These are phyloP conservation scores for Acronicta aceris DNA, from an alignment of 2,888 invertebrate genomes.

Conservation along the genomic window DNA sequence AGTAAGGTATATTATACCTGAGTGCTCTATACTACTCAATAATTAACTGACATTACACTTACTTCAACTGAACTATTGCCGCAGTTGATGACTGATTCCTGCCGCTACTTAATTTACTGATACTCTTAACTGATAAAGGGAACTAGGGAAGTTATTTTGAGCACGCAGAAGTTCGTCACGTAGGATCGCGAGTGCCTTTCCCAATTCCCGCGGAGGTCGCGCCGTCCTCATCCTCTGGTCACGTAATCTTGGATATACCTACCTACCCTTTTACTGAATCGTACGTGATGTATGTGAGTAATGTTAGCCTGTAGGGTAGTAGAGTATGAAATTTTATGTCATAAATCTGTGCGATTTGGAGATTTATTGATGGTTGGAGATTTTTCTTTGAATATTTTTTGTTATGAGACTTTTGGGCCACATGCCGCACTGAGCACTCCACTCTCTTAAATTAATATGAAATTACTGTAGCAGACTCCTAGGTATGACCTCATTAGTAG, in stretches of 20 bases:
- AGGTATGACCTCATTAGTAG: too few relatives aligned
- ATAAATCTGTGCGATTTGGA: conserved; percentile 32
- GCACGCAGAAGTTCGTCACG: conserved; percentile 54
- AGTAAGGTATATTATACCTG: too few relatives aligned
- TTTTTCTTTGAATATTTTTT: too few relatives aligned
- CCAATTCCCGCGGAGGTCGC: conserved; percentile 57
- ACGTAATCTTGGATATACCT: conserved; percentile 54
- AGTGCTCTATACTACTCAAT: too few relatives aligned
- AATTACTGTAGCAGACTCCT: too few relatives aligned
- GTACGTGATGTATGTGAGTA: conserved; percentile 56
- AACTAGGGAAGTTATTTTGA: conserved; percentile 47
- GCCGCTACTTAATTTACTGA: conserved; percentile 22
- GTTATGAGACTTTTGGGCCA: too few relatives aligned
- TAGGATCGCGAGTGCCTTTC: conserved; percentile 58
- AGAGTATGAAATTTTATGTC: conserved; percentile 32
- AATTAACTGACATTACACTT: too few relatives aligned
- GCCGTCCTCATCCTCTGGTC: conserved; percentile 50
- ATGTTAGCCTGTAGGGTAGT: conserved; percentile 26
- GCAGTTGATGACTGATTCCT: background rate
- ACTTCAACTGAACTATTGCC: background rate
- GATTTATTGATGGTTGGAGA: background rate
- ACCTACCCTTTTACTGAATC: conserved; percentile 52
- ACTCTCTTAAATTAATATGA: too few relatives aligned
- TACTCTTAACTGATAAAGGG: conserved; percentile 10
- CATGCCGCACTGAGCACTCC: too few relatives aligned